Percentiles rank a stretch among this genome's conserved stretches.
Evolutionary conservation across 2,888 invertebrate genomes (phyloP).

Genomic region (Chesias legatella): DNA sequence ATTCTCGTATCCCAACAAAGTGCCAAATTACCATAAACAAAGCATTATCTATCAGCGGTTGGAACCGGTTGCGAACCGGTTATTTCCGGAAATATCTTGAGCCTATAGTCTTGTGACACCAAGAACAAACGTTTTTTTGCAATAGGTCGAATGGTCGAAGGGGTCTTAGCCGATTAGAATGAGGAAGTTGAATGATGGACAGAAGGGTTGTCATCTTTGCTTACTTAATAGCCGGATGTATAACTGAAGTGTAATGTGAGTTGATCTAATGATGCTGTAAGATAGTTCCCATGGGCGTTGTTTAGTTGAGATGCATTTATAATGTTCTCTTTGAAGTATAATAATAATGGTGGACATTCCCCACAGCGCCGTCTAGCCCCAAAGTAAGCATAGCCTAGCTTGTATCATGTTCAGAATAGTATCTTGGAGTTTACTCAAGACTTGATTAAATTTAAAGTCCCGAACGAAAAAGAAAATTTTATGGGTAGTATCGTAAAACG

Average conservation of each 20-base stretch:
- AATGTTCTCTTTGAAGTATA: no score
- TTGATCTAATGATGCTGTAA: slow-evolving; percentile 14
- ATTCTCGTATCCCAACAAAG: slow-evolving; percentile 62
- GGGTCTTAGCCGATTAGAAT: slow-evolving; percentile 58
- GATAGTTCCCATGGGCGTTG: slow-evolving; percentile 18
- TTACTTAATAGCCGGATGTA: slow-evolving; percentile 33
- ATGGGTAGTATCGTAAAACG: no score
- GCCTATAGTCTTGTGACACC: slow-evolving; percentile 66
- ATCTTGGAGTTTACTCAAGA: no score
- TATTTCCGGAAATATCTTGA: slow-evolving; percentile 58
- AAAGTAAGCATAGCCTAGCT: no score
- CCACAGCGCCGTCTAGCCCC: no score
- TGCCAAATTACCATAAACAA: slow-evolving; percentile 79
- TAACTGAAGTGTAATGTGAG: slow-evolving; percentile 33
- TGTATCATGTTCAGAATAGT: no score
- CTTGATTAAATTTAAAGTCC: no score
- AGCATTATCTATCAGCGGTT: slow-evolving; percentile 59
- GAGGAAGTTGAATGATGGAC: slow-evolving; percentile 45
- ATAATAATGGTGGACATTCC: no score
- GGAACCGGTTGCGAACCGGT: slow-evolving; percentile 62
- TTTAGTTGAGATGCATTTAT: no score
- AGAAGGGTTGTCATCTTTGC: slow-evolving; percentile 39
- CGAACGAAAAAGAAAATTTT: no score
- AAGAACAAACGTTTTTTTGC: slow-evolving; percentile 55
- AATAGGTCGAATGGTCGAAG: slow-evolving; percentile 51